Evolutionary conservation across 2,888 invertebrate genomes (phyloP).

Genomic region (Drosophila aldrichi): DNA sequence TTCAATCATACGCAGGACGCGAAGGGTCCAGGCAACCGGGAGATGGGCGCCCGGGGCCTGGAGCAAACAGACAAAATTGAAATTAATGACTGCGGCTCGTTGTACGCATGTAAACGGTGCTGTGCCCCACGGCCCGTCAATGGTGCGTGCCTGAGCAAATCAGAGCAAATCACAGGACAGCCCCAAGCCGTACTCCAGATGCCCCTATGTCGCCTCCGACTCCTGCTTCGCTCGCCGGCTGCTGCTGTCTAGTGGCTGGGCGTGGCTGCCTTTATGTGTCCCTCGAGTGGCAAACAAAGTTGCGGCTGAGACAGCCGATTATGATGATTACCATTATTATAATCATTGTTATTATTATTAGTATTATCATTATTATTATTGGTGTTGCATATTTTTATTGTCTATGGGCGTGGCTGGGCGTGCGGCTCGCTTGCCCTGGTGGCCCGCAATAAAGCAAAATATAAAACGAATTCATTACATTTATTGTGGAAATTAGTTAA

Average conservation of each 20-base stretch:
- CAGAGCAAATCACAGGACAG: constrained; percentile 53
- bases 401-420: constrained; percentile 2
- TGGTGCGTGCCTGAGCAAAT: constrained; percentile 70
- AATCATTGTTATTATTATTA: constrained; percentile 43
- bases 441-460: constrained; percentile 41
- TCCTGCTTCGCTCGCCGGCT: neutral
- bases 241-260: neutral
- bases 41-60: neutral
- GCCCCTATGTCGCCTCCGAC: neutral
- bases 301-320: constrained; percentile 50
- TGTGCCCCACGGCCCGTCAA: constrained; percentile 57
- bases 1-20: constrained; percentile 36
- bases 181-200: neutral
- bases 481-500: constrained; percentile 60
- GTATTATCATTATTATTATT: constrained; percentile 37
- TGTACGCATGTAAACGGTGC: constrained; percentile 13
- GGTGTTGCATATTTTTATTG: constrained; percentile 41
- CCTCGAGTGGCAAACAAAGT: constrained; percentile 37
- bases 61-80: constrained; percentile 58
- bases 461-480: constrained; percentile 48
- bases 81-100: constrained; percentile 64
- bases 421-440: neutral
- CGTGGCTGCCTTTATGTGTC: constrained; percentile 42
- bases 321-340: constrained; percentile 45
- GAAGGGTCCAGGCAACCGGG: neutral